Evolutionary conservation across 2,113 vertebrate genomes (phyloP), one percentile per base, ranked within the genome.

Genomic region (Colius striatus): DNA sequence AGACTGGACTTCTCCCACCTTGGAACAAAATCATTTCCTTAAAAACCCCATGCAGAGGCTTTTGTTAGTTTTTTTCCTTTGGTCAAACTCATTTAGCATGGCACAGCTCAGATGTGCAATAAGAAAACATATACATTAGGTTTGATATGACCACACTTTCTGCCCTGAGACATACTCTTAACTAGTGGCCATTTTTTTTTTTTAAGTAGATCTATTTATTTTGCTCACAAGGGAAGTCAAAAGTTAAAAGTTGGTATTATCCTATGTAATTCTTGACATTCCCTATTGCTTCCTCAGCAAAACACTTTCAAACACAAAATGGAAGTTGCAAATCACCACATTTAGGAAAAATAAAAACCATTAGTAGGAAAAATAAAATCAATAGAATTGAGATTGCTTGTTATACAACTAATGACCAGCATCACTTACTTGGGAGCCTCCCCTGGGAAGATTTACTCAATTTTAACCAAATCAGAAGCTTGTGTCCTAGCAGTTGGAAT

Each of bases 321-420:
- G 70, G 34, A 86, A 62, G 13, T n/a, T 41, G 32, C 2, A 60
- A 82, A 13, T 60, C 57, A 77, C 7, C 16, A 83, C 13, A 38
- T 58, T 58, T 68, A 29, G 16, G 2, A 8, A 18, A 30, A 34
- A 30, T n/a, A 41, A 34, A 32, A 7, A 41, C 12, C 38, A 41
- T 41, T 22, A 29, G 7, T 9, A 29, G 16, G 2, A 8, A 18
- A 30, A 34, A 30, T n/a, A 41, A 34, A 32, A 7, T 2, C 12
- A 19, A 63, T 38, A 54, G 27, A 90, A 9, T 1, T 81, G 25
- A 74, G 16, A 51, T 13, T 0, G 0, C 10, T 65, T 65, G 4
- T 30, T 54, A 67, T 2, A 13, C 34, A 57, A 55, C 25, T 55
- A 22, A 61, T 61, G n/a, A 72, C 23, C 34, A 48, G 8, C 21